Percentiles rank a stretch among this genome's conserved stretches.
phyloP scores from a whole-genome alignment of 2,797 vertebrate species.

The Fistularia tabacaria region DNA sequence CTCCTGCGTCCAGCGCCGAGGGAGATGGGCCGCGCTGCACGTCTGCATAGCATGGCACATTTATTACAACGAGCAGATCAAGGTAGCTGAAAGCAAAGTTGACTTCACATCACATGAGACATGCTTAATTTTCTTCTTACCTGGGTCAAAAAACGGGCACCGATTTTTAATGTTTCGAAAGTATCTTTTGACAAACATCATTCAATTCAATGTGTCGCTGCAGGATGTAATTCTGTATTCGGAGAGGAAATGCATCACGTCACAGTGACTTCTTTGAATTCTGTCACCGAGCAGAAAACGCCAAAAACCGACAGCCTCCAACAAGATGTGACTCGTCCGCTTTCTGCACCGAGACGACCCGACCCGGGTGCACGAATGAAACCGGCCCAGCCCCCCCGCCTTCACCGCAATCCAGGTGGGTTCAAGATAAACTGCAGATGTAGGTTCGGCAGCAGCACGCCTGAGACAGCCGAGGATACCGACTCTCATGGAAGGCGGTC shows the following conservation, averaged over 20 bases:
- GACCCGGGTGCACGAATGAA: neutral
- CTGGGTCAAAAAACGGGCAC: no score
- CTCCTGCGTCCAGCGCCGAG: conserved; percentile 35
- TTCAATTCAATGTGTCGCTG: no score
- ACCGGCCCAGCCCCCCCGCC: conserved; percentile 1
- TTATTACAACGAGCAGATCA: conserved; percentile 46
- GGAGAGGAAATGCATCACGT: no score
- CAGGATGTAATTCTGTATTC: no score
- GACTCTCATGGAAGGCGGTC: neutral
- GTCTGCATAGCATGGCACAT: conserved; percentile 62
- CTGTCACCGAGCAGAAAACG: conserved; percentile 27
- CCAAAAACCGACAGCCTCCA: conserved; percentile 13
- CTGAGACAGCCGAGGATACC: no score
- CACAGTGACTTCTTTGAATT: no score
- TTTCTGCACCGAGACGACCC: neutral
- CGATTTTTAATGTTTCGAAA: no score
- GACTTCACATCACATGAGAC: no score
- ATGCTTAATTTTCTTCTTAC: no score
- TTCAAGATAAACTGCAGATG: neutral
- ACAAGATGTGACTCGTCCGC: neutral
- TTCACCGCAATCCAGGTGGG: conserved; percentile 26
- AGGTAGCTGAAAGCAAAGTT: conserved; percentile 32
- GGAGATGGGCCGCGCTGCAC: conserved; percentile 52
- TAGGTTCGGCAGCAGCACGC: neutral
- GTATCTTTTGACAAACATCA: no score